phyloP scores from a whole-genome alignment of 2,113 vertebrate genomes.

The Plotosus lineatus region DNA sequence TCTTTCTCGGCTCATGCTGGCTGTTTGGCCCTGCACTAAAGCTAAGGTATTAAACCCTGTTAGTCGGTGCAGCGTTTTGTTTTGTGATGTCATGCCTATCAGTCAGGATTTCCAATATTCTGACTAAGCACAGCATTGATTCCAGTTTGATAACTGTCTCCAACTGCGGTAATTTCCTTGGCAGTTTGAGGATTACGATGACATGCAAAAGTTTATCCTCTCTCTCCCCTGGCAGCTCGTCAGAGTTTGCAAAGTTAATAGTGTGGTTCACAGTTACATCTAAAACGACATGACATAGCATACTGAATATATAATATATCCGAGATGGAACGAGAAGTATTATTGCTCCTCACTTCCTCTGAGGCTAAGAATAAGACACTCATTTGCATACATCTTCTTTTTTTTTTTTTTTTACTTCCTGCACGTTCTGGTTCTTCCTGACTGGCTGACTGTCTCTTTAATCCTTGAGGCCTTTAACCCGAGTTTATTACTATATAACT shows the following conservation, averaged over 20 bases:
- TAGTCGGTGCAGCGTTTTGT: background rate
- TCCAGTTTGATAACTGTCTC: background rate
- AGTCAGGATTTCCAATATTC: background rate
- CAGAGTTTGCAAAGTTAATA: background rate
- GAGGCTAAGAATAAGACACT: background rate
- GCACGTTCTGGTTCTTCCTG: background rate
- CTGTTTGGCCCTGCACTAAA: background rate
- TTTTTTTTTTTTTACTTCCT: background rate
- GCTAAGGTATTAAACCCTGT: background rate
- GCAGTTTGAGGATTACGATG: conserved; percentile 22
- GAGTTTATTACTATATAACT: background rate
- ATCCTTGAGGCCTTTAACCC: background rate
- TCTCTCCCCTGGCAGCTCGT: background rate
- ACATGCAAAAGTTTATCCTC: background rate
- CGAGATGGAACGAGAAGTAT: background rate
- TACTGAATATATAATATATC: background rate
- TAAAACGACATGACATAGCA: background rate
- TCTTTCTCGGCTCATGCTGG: background rate
- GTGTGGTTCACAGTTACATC: background rate
- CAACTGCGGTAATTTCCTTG: background rate
- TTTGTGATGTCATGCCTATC: background rate
- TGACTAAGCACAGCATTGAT: background rate
- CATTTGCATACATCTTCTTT: background rate
- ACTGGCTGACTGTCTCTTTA: background rate
- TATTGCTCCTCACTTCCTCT: background rate